These are phyloP conservation scores for Hirundo rustica DNA, from an alignment of 2,797 vertebrate species.

Conservation along the genomic window DNA sequence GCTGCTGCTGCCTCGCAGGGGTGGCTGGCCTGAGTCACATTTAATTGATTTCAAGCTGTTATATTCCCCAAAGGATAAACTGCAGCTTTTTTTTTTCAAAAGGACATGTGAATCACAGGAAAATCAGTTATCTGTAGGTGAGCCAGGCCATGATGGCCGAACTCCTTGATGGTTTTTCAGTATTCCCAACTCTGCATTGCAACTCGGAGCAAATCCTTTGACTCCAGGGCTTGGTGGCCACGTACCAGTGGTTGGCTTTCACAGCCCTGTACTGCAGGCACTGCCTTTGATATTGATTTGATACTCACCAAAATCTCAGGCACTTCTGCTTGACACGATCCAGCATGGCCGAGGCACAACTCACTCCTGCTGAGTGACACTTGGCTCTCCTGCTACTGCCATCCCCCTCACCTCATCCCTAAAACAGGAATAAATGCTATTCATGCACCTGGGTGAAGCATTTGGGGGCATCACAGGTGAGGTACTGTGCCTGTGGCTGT, in stretches of 20 bases:
- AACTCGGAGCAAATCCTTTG: neutral
- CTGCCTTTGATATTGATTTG: neutral
- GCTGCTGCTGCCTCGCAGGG: neutral
- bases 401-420: neutral
- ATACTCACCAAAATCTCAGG: neutral
- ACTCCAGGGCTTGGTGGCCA: neutral
- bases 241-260: neutral
- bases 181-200: neutral
- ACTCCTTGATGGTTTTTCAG: fast-evolving
- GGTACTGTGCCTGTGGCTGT: neutral
- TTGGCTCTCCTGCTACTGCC: neutral
- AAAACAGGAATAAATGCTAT: neutral
- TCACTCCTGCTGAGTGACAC: neutral
- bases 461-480: neutral
- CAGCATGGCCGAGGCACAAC: neutral
- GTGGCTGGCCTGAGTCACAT: neutral
- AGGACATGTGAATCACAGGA: fast-evolving
- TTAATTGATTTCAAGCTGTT: neutral
- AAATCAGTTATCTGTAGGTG: neutral
- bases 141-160: neutral
- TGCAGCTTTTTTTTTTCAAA: neutral
- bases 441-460: neutral
- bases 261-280: neutral
- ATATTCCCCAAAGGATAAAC: neutral
- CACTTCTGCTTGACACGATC: neutral